phyloP scores from a whole-genome alignment of 2,888 invertebrate species.

The Chouioia cunea region DNA sequence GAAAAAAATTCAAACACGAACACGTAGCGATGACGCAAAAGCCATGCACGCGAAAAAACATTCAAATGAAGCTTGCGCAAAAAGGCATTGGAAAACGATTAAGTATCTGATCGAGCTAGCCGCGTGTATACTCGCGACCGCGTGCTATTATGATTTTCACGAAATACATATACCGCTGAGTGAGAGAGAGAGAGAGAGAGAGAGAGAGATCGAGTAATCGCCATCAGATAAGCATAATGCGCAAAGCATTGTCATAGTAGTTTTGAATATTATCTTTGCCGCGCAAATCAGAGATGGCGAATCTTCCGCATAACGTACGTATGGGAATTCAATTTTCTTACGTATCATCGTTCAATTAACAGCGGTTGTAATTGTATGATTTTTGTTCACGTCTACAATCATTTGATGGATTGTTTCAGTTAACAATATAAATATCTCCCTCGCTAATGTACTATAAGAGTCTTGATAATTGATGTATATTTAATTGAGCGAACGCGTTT shows the following conservation, averaged over 20 bases:
- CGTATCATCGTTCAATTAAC: no score
- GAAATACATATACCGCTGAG: neutral
- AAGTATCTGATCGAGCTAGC: conserved; percentile 31
- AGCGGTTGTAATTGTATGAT: neutral
- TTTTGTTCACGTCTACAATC: no score
- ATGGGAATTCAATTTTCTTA: no score
- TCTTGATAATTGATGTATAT: conserved; percentile 41
- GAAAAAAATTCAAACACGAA: neutral
- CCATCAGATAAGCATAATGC: no score
- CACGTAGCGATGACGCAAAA: neutral
- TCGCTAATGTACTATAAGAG: no score
- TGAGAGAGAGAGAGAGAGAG: neutral
- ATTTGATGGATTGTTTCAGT: no score
- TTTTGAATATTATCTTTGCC: no score
- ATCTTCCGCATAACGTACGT: conserved; percentile 11
- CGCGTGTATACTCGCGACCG: neutral
- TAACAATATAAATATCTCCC: no score
- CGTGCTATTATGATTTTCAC: conserved; percentile 38
- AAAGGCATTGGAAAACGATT: conserved; percentile 45
- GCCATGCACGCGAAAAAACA: conserved; percentile 1
- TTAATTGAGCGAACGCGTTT: conserved; percentile 38
- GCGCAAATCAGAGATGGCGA: conserved; percentile 25
- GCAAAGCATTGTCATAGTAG: no score
- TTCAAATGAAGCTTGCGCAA: conserved; percentile 44
- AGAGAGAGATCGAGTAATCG: no score